These are phyloP conservation scores for Thaleichthys pacificus DNA, from an alignment of 2,797 vertebrate genomes.

Conservation along the genomic window DNA sequence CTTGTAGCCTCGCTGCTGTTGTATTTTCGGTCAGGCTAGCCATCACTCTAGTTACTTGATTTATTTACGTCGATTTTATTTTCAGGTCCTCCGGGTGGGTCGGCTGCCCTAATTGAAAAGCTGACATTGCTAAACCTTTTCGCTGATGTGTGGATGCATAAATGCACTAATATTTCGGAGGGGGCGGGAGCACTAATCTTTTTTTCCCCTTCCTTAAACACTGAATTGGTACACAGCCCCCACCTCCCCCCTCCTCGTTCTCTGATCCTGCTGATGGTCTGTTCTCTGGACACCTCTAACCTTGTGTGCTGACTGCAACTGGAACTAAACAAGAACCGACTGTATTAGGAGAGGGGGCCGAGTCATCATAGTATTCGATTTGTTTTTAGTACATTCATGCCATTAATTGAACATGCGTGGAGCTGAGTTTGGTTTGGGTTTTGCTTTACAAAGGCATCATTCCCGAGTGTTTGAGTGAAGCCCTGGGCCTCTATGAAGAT, in stretches of 20 bases:
- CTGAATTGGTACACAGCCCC: conserved; percentile 50
- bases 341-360: not conserved
- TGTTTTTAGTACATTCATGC: not conserved
- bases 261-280: conserved; percentile 28
- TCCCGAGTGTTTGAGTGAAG: not conserved
- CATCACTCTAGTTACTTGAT: conserved; percentile 16
- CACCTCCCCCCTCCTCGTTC: conserved; percentile 12
- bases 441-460: not conserved
- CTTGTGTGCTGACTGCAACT: conserved; percentile 24
- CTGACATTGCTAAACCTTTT: conserved; percentile 10
- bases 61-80: conserved; percentile 24
- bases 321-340: conserved; percentile 31
- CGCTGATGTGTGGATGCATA: conserved; percentile 19
- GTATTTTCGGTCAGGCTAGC: conserved; percentile 24
- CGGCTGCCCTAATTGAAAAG: conserved; percentile 33
- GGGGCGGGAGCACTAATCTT: conserved; percentile 28
- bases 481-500: not conserved
- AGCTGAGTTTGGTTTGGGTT: conserved; percentile 26
- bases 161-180: conserved; percentile 26
- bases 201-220: conserved; percentile 35
- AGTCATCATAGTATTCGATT: conserved; percentile 22
- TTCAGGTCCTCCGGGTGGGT: conserved; percentile 32
- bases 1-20: conserved; percentile 34
- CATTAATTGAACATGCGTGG: conserved; percentile 16
- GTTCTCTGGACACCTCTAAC: conserved; percentile 29